A percentile compares a stretch with the other conserved stretches of the same genome.
These are phyloP conservation scores for Eilema griseolum DNA, from an alignment of 2,888 invertebrate genomes.

Conservation along the genomic window DNA sequence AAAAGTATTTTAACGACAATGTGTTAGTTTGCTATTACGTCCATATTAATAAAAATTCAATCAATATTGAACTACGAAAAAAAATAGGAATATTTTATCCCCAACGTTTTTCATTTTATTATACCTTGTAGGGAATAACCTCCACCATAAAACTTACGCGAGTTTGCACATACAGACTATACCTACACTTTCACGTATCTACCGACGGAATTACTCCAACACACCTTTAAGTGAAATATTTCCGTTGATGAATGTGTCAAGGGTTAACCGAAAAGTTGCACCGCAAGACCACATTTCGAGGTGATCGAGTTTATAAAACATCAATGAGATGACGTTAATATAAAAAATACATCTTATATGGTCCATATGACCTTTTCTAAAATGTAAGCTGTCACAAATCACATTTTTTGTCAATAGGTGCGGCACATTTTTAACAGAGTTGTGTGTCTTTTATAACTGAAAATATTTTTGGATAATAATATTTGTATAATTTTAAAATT, in stretches of 20 bases:
- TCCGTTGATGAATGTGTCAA: conserved; percentile 8
- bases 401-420: background rate
- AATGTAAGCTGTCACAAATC: background rate
- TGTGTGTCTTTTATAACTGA: background rate
- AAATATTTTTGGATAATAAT: background rate
- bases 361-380: background rate
- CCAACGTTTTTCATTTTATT: background rate
- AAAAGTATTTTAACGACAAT: background rate
- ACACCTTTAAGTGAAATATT: background rate
- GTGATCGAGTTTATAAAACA: conserved; percentile 13
- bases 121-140: background rate
- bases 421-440: background rate
- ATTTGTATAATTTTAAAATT: background rate
- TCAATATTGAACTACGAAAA: background rate
- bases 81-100: background rate
- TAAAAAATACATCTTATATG: background rate
- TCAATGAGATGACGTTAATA: background rate
- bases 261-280: conserved; percentile 16
- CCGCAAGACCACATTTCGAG: conserved; percentile 10
- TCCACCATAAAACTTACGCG: background rate
- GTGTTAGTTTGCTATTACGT: background rate
- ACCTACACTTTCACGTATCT: background rate
- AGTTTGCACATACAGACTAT: background rate
- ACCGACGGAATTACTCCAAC: conserved; percentile 2
- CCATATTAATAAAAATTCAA: background rate